These are phyloP conservation scores for Capromys pilorides DNA, from an alignment of 2,797 vertebrate genomes.

Conservation along the genomic window DNA sequence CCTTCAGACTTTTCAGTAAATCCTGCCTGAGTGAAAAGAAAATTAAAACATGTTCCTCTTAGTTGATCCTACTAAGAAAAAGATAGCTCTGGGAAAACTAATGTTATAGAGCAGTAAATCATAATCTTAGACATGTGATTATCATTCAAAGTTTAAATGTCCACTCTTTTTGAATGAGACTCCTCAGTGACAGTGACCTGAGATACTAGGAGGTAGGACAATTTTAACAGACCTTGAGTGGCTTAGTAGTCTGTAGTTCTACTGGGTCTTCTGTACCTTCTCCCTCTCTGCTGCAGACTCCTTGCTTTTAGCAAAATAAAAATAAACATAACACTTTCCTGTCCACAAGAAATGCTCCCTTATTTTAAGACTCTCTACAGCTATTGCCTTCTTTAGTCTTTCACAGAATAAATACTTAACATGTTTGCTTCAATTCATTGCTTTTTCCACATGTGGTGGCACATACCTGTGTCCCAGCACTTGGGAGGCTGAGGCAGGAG, in stretches of 20 bases:
- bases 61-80: conserved; percentile 45
- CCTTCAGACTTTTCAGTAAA: neutral
- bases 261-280: neutral
- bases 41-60: conserved; percentile 54
- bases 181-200: neutral
- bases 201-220: neutral
- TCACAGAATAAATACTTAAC: conserved; percentile 1
- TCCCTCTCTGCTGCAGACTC: neutral
- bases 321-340: conserved; percentile 14
- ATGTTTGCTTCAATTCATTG: neutral
- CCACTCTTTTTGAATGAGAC: conserved; percentile 26
- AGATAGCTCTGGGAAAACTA: conserved; percentile 20
- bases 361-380: neutral
- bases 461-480: no score
- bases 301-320: neutral
- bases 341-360: neutral
- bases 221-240: neutral
- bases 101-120: neutral
- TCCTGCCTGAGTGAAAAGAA: conserved; percentile 34
- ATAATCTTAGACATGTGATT: conserved; percentile 44
- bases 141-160: conserved; percentile 46
- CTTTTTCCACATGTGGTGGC: no score
- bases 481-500: no score
- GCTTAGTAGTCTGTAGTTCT: neutral
- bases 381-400: neutral